These are phyloP conservation scores for Athene noctua DNA, from an alignment of 2,113 vertebrate species.

Conservation along the genomic window DNA sequence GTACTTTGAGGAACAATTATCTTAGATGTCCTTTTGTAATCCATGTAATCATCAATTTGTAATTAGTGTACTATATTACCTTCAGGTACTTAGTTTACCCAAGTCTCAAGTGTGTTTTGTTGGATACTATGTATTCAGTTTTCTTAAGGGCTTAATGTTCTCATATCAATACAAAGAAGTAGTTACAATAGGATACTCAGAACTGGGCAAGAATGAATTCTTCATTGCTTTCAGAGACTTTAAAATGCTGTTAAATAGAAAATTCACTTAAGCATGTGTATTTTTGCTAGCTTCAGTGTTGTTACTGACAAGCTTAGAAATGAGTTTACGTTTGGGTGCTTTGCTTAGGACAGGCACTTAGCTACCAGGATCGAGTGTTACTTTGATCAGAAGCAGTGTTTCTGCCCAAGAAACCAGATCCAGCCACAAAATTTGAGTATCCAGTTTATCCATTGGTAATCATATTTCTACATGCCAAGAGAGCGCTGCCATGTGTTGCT, in stretches of 20 bases:
- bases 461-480: background rate
- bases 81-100: background rate
- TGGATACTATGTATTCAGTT: background rate
- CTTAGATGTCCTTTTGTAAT: background rate
- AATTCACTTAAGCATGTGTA: background rate
- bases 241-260: background rate
- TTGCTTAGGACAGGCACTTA: background rate
- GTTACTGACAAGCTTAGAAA: background rate
- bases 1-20: background rate
- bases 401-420: background rate
- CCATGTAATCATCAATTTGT: background rate
- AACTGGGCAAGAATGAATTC: background rate
- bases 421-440: background rate
- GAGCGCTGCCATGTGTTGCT: background rate
- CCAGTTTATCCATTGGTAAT: background rate
- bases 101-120: background rate
- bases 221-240: background rate
- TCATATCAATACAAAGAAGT: background rate
- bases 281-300: background rate
- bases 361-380: background rate
- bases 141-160: background rate
- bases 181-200: background rate
- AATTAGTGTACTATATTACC: background rate
- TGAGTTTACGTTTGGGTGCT: background rate
- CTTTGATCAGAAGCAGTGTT: background rate